A percentile compares a stretch with the other conserved stretches of the same genome.
phyloP scores from a whole-genome alignment of 2,888 invertebrate genomes.

The Dryocosmus kuriphilus region DNA sequence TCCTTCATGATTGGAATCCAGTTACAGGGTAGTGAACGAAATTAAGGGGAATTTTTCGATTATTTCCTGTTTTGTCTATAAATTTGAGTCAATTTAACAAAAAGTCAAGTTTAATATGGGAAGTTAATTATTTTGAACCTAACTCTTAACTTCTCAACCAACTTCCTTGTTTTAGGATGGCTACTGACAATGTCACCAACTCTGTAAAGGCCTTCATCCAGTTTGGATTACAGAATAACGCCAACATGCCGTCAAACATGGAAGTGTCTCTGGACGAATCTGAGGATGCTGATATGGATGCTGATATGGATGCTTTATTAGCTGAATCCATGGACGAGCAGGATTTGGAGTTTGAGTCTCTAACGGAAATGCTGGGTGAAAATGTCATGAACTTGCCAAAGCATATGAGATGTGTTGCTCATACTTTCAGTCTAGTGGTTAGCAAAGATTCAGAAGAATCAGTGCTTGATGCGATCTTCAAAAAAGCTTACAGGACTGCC shows the following conservation, averaged over 20 bases:
- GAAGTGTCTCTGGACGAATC: not conserved
- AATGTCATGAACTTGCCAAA: not conserved
- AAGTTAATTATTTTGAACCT: not conserved
- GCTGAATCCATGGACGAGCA: not conserved
- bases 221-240: no score
- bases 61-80: not conserved
- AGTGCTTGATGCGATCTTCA: conserved; percentile 1
- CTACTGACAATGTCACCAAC: no score
- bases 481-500: not conserved
- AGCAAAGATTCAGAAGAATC: not conserved
- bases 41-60: no score
- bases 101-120: not conserved
- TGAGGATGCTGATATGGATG: not conserved
- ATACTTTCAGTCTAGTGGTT: conserved; percentile 6
- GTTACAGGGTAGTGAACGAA: not conserved
- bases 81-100: not conserved
- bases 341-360: not conserved
- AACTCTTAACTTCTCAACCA: not conserved
- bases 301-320: not conserved
- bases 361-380: not conserved
- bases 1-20: not conserved
- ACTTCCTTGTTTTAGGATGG: not conserved
- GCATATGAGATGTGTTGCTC: not conserved
- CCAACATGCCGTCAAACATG: no score
- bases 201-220: no score